These are phyloP conservation scores for Acrocyrtus sp. DNA, from an alignment of 2,888 invertebrate species.

Conservation along the genomic window DNA sequence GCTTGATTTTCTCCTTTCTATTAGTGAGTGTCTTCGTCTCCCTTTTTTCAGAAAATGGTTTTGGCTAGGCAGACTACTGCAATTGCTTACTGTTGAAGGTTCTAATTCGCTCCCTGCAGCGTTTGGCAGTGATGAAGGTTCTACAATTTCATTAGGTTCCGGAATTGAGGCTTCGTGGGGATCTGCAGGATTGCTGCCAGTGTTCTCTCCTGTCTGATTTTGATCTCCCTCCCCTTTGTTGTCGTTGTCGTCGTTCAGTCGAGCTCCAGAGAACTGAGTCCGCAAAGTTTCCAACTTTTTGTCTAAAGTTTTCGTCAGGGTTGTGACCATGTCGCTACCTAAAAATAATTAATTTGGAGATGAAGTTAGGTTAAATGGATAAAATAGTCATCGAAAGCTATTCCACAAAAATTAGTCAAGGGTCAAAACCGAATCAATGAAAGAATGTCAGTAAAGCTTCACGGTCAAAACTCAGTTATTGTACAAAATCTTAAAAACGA, in stretches of 20 bases:
- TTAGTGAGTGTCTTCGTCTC: slow-evolving; percentile 56
- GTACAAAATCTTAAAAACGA: no score
- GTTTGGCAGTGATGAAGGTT: no score
- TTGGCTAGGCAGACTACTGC: slow-evolving; percentile 4
- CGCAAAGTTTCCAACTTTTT: slow-evolving; percentile 81
- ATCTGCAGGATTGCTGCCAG: slow-evolving; percentile 1
- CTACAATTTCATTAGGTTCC: no score
- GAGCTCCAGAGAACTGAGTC: slow-evolving; percentile 64
- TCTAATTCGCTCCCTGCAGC: no score
- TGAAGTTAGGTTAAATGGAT: no score
- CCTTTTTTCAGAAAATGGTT: slow-evolving; percentile 36
- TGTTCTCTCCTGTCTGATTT: neutral
- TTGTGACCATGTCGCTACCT: slow-evolving; percentile 87
- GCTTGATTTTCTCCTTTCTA: slow-evolving; percentile 51
- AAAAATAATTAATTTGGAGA: no score
- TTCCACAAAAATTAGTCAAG: no score
- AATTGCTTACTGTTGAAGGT: neutral
- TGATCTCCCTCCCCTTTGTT: neutral
- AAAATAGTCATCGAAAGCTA: no score
- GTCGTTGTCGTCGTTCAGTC: slow-evolving; percentile 16
- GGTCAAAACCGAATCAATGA: neutral
- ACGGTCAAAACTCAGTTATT: neutral
- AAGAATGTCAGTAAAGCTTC: neutral
- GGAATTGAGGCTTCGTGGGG: no score
- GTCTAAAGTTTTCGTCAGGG: slow-evolving; percentile 86